These are phyloP conservation scores for Jaculus jaculus DNA, from an alignment of 2,113 vertebrate genomes.

Conservation along the genomic window DNA sequence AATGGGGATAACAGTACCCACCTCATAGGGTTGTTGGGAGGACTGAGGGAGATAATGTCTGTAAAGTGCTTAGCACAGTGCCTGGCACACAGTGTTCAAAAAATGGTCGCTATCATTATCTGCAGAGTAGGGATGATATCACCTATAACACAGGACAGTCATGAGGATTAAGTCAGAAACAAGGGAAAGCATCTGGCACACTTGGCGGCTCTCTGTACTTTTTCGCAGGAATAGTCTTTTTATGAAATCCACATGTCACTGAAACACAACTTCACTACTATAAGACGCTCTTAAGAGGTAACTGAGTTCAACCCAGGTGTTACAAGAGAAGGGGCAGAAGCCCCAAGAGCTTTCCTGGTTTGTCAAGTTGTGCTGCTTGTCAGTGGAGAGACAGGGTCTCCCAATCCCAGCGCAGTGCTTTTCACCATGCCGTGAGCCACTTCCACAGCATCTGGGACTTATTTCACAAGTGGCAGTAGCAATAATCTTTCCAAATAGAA, in stretches of 20 bases:
- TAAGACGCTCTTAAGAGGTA: conserved; percentile 54
- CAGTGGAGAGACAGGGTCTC: neutral
- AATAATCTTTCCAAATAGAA: conserved; percentile 26
- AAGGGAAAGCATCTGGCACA: conserved; percentile 71
- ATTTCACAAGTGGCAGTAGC: conserved; percentile 17
- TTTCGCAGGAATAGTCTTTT: conserved; percentile 50
- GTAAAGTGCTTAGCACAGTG: conserved; percentile 80
- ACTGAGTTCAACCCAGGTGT: neutral
- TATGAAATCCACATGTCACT: conserved; percentile 57
- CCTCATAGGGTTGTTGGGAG: conserved; percentile 80
- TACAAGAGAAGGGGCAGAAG: conserved; percentile 40
- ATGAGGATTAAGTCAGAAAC: conserved; percentile 75
- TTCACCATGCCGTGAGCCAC: neutral
- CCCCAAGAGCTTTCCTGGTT: neutral
- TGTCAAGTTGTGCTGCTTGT: neutral
- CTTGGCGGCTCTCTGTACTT: conserved; percentile 46
- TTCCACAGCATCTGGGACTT: neutral
- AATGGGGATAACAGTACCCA: conserved; percentile 77
- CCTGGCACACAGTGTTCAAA: conserved; percentile 81
- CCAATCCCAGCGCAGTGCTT: neutral
- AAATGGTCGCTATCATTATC: conserved; percentile 79
- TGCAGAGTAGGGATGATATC: conserved; percentile 79
- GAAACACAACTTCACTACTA: conserved; percentile 48
- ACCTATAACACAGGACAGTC: conserved; percentile 81
- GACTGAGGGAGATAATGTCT: conserved; percentile 78